Evolutionary conservation across 2,888 invertebrate genomes (phyloP).

Genomic region (Xanthia icteritia): DNA sequence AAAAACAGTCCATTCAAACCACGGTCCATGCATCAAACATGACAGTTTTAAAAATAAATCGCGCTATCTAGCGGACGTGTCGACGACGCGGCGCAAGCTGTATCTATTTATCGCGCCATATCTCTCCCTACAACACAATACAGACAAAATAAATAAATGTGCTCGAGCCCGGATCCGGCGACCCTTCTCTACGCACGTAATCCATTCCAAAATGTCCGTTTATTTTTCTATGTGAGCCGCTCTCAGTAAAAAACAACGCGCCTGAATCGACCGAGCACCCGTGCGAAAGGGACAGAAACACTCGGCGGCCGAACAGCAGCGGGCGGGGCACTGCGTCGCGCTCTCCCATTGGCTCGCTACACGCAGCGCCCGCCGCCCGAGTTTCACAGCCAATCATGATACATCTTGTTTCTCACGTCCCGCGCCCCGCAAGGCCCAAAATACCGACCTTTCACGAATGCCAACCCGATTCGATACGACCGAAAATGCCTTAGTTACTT

Average conservation of each 20-base stretch:
- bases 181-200: slow-evolving; percentile 85
- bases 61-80: slow-evolving; percentile 67
- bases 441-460: slow-evolving; percentile 89
- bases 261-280: slow-evolving; percentile 80
- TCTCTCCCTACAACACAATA: slow-evolving; percentile 85
- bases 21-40: slow-evolving; percentile 67
- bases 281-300: slow-evolving; percentile 80
- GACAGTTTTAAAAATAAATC: slow-evolving; percentile 75
- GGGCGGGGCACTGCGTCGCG: slow-evolving; percentile 83
- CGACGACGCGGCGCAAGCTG: slow-evolving; percentile 80
- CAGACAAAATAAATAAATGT: slow-evolving; percentile 86
- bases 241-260: slow-evolving; percentile 84
- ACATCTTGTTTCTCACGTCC: slow-evolving; percentile 76
- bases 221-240: slow-evolving; percentile 87
- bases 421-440: slow-evolving; percentile 84
- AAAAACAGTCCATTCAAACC: slow-evolving; percentile 47
- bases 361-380: slow-evolving; percentile 84
- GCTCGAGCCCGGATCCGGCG: slow-evolving; percentile 84
- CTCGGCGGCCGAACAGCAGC: slow-evolving; percentile 72
- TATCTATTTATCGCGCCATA: slow-evolving; percentile 87
- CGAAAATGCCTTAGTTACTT: slow-evolving; percentile 90
- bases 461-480: slow-evolving; percentile 89
- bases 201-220: slow-evolving; percentile 89
- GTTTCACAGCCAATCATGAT: slow-evolving; percentile 77
- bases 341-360: slow-evolving; percentile 79